Evolutionary conservation across 2,113 vertebrate species (phyloP), one percentile per base, ranked within the genome.

Genomic region (Cynocephalus volans): DNA sequence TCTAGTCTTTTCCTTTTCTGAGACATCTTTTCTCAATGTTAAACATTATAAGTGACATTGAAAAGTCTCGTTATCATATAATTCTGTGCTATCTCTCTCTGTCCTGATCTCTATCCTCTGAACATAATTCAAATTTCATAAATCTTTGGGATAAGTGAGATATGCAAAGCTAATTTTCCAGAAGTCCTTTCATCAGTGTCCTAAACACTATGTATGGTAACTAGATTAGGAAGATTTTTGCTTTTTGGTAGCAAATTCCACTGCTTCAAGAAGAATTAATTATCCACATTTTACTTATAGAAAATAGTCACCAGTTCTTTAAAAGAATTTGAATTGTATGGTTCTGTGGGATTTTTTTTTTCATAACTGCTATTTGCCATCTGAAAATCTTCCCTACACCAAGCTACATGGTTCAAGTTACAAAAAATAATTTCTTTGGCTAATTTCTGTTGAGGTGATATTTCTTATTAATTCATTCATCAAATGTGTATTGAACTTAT

Each of bases 101-200:
- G 24, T 80, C 50, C 23, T 67, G 48, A 41, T 48, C 24, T 45
- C 18, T 85, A 7, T 77, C 11, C 33, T 92, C 41, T 88, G 33
- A 83, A 62, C 21, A 83, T 67, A 94, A n/a, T 60, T 23, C 65
- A 84, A 82, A 9, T n/a, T 95, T 90, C n/a, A 58, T 69, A 72
- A 76, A 70, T 14, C 15, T 19, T 19, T 62, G 8, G 9, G n/a
- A 86, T 54, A 92, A 82, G 4, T 41, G 13, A 19, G 3, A 58
- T 70, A 50, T 33, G 9, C 15, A 77, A 87, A 88, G 62, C 5
- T 18, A 45, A 81, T 73, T 79, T 3, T 60, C 17, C 8, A 67
- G 60, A 31, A 26, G 60, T 41, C 31, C 9, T 50, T 50, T 36
- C 13, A 24, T 67, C 41, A n/a, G 5, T 19, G 13, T 83, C 9